Percentiles rank a stretch among this genome's conserved stretches.
Evolutionary conservation across 2,113 vertebrate species (phyloP).

Genomic region (Todiramphus saurophagus): DNA sequence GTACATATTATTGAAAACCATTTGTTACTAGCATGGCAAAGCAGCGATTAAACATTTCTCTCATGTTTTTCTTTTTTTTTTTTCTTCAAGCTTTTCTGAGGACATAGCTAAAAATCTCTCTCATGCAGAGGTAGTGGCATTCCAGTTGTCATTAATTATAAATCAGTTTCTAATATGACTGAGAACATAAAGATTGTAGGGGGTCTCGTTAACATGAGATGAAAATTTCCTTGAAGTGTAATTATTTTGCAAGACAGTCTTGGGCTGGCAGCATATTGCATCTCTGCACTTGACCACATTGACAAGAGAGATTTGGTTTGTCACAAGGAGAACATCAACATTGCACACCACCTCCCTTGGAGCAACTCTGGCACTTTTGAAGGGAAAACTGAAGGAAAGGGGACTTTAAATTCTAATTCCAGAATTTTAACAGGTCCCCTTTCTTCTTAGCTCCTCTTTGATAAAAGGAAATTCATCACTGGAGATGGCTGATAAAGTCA

Average conservation of each 20-base stretch:
- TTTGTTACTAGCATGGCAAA: not conserved
- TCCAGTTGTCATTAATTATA: slow-evolving; percentile 72
- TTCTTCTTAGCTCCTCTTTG: not conserved
- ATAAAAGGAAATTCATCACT: not conserved
- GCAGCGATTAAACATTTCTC: not conserved
- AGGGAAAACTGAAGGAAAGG: not conserved
- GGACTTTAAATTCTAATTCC: not conserved
- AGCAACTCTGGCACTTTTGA: not conserved
- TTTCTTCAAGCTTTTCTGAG: not conserved
- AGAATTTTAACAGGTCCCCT: not conserved
- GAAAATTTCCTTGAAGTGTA: slow-evolving; percentile 64
- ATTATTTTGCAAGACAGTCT: slow-evolving; percentile 61
- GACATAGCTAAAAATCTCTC: slow-evolving; percentile 4
- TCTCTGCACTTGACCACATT: not conserved
- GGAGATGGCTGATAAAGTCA: not conserved
- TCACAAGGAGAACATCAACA: not conserved
- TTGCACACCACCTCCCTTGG: not conserved
- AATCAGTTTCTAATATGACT: slow-evolving; percentile 71
- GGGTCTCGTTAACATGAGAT: slow-evolving; percentile 69
- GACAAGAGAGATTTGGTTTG: not conserved
- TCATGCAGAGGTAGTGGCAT: slow-evolving; percentile 34
- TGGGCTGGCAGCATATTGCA: not conserved
- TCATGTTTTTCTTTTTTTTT: not conserved
- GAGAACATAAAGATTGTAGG: slow-evolving; percentile 61
- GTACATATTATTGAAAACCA: not conserved